Conservation (phyloP, 2,888 invertebrate genomes). For the Drosophila rubida region DNA sequence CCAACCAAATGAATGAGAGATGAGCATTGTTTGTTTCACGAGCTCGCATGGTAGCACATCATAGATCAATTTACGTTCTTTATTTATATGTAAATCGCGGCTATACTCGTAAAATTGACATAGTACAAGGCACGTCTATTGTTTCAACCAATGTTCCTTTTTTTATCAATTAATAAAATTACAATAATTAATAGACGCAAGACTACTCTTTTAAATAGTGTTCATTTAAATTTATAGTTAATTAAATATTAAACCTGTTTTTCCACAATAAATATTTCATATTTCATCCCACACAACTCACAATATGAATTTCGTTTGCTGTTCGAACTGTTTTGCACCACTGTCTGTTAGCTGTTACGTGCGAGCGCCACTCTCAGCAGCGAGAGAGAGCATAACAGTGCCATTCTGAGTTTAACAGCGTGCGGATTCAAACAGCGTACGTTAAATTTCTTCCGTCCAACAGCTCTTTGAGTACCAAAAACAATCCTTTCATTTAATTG, state of each 20-base stretch:
- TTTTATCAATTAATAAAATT: not conserved
- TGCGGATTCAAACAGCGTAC: slow-evolving; percentile 24
- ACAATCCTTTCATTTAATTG: too few species aligned
- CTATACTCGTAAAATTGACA: slow-evolving; percentile 18
- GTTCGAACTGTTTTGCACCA: slow-evolving; percentile 33
- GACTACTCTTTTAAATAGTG: not conserved
- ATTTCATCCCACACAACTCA: not conserved
- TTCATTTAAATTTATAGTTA: not conserved
- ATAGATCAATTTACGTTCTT: slow-evolving; percentile 41
- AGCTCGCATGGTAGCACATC: slow-evolving; percentile 44
- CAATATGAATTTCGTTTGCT: not conserved
- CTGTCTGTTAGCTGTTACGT: slow-evolving; percentile 35
- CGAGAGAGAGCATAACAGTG: slow-evolving; percentile 42
- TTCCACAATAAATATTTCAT: not conserved
- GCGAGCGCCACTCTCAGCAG: slow-evolving; percentile 24
- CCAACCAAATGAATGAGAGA: slow-evolving; percentile 3
- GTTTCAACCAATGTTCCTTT: not conserved
- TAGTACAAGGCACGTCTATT: not conserved
- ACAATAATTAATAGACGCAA: not conserved
- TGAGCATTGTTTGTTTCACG: slow-evolving; percentile 36
- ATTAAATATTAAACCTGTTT: not conserved
- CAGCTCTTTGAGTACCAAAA: too few species aligned
- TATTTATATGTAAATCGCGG: slow-evolving; percentile 44
- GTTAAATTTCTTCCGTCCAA: slow-evolving; percentile 38
- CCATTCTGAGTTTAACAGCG: slow-evolving; percentile 43